Evolutionary conservation across 1,140 invertebrate species (phyloP).

Genomic region (Nasonia vitripennis): DNA sequence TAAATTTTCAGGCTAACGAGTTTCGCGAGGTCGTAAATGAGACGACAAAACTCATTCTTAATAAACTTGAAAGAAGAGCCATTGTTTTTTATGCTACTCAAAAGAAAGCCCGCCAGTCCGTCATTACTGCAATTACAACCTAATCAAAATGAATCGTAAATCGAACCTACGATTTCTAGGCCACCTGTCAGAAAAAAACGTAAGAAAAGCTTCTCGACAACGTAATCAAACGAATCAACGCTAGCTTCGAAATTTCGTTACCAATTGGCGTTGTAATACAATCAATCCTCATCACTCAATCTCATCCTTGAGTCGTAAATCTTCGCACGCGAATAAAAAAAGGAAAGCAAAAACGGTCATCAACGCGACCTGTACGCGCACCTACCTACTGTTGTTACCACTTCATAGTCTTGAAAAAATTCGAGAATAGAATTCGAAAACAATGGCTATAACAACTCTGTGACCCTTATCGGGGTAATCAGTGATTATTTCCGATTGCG

Average conservation of each 20-base stretch:
- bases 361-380: not conserved
- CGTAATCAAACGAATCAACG: slow-evolving; percentile 10
- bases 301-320: slow-evolving; percentile 1
- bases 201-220: not conserved
- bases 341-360: not conserved
- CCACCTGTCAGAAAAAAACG: not conserved
- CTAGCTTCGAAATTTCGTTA: not conserved
- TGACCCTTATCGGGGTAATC: slow-evolving; percentile 24
- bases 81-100: not conserved
- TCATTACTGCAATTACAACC: not conserved
- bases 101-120: not conserved
- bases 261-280: not conserved
- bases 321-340: slow-evolving; percentile 14
- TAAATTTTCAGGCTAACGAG: not conserved
- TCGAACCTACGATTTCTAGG: not conserved
- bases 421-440: slow-evolving; percentile 1
- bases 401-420: not conserved
- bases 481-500: not conserved
- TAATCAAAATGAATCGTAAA: not conserved
- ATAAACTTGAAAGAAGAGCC: not conserved
- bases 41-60: not conserved
- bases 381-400: not conserved
- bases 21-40: not conserved
- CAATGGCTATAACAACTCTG: not conserved
- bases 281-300: slow-evolving; percentile 44